Conservation (phyloP, 2,113 vertebrate species). For the Australoheros scitulus region DNA sequence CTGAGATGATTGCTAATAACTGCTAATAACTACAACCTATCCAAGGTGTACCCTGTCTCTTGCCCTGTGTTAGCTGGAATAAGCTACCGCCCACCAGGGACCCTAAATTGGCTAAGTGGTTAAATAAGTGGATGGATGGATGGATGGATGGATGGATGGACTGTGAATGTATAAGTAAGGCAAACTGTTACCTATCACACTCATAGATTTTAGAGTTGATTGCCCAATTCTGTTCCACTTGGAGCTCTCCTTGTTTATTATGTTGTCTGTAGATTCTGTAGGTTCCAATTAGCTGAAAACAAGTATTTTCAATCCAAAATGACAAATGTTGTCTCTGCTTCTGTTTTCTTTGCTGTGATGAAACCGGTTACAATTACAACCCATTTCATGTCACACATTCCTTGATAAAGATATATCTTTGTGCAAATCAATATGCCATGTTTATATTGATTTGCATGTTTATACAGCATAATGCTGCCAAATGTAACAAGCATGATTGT, state of each 20-base stretch:
- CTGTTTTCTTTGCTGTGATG: not conserved
- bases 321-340: not conserved
- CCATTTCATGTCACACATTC: not conserved
- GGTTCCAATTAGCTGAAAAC: too few relatives aligned
- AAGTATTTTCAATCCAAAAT: too few relatives aligned
- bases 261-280: not conserved
- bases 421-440: not conserved
- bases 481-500: not conserved
- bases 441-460: not conserved
- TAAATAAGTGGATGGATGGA: not conserved
- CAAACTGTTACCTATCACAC: not conserved
- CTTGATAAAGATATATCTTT: not conserved
- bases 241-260: not conserved
- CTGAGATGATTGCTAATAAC: not conserved
- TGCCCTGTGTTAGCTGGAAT: too few relatives aligned
- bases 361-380: not conserved
- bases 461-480: not conserved
- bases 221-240: not conserved
- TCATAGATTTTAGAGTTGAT: not conserved
- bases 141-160: not conserved
- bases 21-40: not conserved
- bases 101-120: not conserved
- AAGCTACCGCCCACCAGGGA: not conserved
- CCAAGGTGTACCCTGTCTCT: not conserved
- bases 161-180: not conserved